phyloP scores from a whole-genome alignment of 92 coral and sea anemone species.

The Plumapathes pennacea region DNA sequence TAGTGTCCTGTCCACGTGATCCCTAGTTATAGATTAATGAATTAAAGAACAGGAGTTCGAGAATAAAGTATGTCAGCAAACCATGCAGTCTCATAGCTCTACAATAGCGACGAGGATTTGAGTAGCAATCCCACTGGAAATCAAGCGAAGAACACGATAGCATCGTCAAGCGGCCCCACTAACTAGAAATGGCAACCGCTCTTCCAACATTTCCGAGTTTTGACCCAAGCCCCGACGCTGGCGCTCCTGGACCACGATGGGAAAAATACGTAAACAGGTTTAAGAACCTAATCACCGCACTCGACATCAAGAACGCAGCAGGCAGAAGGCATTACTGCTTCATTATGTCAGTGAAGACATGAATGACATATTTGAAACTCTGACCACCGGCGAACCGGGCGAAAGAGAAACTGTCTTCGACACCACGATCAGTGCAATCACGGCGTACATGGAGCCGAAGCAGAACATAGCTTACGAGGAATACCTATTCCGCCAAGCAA shows the following conservation, averaged over 20 bases:
- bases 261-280: slow-evolving; percentile 56
- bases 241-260: slow-evolving; percentile 36
- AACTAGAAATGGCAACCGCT: slow-evolving; percentile 27
- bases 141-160: slow-evolving; percentile 1
- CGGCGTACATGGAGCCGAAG: slow-evolving; percentile 49
- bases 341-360: slow-evolving; percentile 63
- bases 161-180: too few species aligned
- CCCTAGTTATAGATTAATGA: too few species aligned
- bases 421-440: slow-evolving; percentile 37
- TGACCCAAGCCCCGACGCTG: slow-evolving; percentile 13
- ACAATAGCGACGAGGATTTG: slow-evolving; percentile 32
- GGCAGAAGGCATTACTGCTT: slow-evolving; percentile 46
- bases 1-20: too few species aligned
- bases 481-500: slow-evolving; percentile 48
- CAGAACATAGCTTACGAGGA: slow-evolving; percentile 53
- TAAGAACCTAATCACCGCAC: slow-evolving; percentile 45
- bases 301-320: slow-evolving; percentile 13
- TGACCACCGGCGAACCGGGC: slow-evolving; percentile 3
- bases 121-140: neutral
- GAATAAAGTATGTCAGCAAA: too few species aligned
- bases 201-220: slow-evolving; percentile 22
- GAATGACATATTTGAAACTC: slow-evolving; percentile 56
- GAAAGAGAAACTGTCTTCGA: slow-evolving; percentile 47
- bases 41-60: too few species aligned
- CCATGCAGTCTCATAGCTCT: neutral